These are phyloP conservation scores for Taphrorychus bicolor DNA, from an alignment of 2,888 invertebrate species.

Conservation along the genomic window DNA sequence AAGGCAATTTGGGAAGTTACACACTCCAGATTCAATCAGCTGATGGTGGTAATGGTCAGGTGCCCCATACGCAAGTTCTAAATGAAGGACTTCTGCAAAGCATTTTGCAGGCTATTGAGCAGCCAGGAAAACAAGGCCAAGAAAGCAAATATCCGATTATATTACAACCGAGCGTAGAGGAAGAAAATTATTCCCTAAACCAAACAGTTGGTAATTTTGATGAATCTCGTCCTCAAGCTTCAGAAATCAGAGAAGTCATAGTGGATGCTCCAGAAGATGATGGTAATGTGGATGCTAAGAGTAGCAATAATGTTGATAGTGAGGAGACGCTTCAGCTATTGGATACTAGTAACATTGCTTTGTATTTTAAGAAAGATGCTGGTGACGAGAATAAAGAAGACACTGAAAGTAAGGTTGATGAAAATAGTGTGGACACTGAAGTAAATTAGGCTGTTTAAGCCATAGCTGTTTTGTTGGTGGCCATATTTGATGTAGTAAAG, in stretches of 20 bases:
- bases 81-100: constrained; percentile 82
- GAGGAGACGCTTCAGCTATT: constrained; percentile 57
- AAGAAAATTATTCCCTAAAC: constrained; percentile 44
- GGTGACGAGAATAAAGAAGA: constrained; percentile 11
- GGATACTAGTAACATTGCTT: constrained; percentile 67
- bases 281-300: constrained; percentile 42
- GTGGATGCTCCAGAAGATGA: constrained; percentile 30
- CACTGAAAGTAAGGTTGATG: constrained; percentile 1
- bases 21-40: constrained; percentile 80
- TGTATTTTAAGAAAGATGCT: constrained; percentile 61
- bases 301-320: constrained; percentile 44
- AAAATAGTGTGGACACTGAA: constrained; percentile 11
- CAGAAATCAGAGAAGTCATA: constrained; percentile 34
- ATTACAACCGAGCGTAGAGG: constrained; percentile 49
- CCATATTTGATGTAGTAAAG: constrained; percentile 1
- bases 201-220: constrained; percentile 33
- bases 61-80: constrained; percentile 77
- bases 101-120: constrained; percentile 82
- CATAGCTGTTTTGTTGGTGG: not conserved
- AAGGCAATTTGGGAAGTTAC: constrained; percentile 70
- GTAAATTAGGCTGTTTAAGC: constrained; percentile 4
- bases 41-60: constrained; percentile 62
- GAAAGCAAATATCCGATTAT: constrained; percentile 50
- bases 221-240: constrained; percentile 22
- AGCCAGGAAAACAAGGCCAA: constrained; percentile 61